These are phyloP conservation scores for Cryptocephalus primarius DNA, from an alignment of 2,888 invertebrate genomes.

Conservation along the genomic window DNA sequence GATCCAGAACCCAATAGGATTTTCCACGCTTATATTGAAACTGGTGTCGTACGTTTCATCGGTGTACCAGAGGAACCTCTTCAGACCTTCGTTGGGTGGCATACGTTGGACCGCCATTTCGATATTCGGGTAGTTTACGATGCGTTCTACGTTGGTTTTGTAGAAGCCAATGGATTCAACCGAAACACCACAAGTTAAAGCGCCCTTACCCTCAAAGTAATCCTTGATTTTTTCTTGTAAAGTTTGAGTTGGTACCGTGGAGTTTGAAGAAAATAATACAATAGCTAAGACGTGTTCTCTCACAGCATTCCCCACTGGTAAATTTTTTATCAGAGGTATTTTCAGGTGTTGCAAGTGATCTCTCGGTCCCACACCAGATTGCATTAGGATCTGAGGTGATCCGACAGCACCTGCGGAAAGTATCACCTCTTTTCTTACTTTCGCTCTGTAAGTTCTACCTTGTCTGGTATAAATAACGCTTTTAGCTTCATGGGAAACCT, in stretches of 20 bases:
- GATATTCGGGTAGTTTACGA: neutral
- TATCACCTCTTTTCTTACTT: slow-evolving; percentile 61
- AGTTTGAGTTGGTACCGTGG: slow-evolving; percentile 28
- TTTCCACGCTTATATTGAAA: slow-evolving; percentile 30
- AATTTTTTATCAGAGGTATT: slow-evolving; percentile 50
- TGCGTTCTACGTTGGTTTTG: neutral
- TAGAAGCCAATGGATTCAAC: slow-evolving; percentile 3
- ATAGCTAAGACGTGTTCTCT: slow-evolving; percentile 65
- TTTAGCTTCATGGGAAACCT: slow-evolving; percentile 42
- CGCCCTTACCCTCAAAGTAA: slow-evolving; percentile 11
- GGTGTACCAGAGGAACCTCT: slow-evolving; percentile 13
- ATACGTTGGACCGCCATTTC: neutral
- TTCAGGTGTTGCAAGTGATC: slow-evolving; percentile 46
- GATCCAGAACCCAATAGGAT: slow-evolving; percentile 7
- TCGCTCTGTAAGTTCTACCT: slow-evolving; percentile 39
- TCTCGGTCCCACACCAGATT: slow-evolving; percentile 66
- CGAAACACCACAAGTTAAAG: neutral
- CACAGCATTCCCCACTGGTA: slow-evolving; percentile 64
- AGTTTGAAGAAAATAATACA: slow-evolving; percentile 56
- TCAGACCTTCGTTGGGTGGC: neutral
- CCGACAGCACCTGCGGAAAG: slow-evolving; percentile 71
- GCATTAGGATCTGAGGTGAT: slow-evolving; percentile 71
- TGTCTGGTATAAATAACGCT: slow-evolving; percentile 48
- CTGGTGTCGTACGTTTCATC: slow-evolving; percentile 21
- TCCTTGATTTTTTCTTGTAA: slow-evolving; percentile 42